A percentile compares a stretch with the other conserved stretches of the same genome.
phyloP scores from a whole-genome alignment of 2,797 vertebrate genomes.

The Danio albolineatus region DNA sequence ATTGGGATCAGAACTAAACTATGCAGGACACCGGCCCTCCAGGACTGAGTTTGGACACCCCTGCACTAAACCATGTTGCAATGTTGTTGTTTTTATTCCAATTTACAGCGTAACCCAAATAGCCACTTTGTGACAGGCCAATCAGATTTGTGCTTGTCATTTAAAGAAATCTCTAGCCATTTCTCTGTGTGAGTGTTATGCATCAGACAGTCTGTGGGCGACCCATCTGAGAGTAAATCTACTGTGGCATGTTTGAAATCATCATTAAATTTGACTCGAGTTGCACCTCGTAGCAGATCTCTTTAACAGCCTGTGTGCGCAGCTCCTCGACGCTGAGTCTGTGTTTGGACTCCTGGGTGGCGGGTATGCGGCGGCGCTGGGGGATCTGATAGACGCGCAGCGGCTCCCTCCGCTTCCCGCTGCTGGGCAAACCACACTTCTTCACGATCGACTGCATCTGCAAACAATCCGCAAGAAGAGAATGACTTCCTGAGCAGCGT shows the following conservation, averaged over 20 bases:
- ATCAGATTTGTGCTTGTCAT: neutral
- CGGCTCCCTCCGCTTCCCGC: constrained; percentile 77
- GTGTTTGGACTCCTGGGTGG: constrained; percentile 71
- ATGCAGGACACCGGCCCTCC: too few species aligned
- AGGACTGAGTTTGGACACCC: too few species aligned
- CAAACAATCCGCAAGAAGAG: neutral
- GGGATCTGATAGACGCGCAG: constrained; percentile 82
- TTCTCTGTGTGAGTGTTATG: neutral
- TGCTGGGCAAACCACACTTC: constrained; percentile 80
- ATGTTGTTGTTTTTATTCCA: too few species aligned
- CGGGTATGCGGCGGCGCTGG: constrained; percentile 72
- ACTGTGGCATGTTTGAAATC: neutral
- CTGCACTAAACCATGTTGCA: too few species aligned
- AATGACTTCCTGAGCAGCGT: neutral
- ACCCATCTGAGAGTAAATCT: neutral
- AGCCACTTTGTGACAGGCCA: neutral
- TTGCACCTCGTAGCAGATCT: constrained; percentile 62
- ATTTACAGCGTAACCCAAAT: too few species aligned
- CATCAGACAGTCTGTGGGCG: neutral
- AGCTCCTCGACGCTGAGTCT: constrained; percentile 61
- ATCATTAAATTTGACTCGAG: neutral
- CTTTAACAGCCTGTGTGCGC: constrained; percentile 61
- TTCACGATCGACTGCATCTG: constrained; percentile 79
- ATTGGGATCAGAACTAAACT: too few species aligned
- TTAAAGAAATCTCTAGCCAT: neutral